A percentile compares a stretch with the other conserved stretches of the same genome.
These are phyloP conservation scores for Aix galericulata DNA, from an alignment of 2,113 vertebrate genomes.

Conservation along the genomic window DNA sequence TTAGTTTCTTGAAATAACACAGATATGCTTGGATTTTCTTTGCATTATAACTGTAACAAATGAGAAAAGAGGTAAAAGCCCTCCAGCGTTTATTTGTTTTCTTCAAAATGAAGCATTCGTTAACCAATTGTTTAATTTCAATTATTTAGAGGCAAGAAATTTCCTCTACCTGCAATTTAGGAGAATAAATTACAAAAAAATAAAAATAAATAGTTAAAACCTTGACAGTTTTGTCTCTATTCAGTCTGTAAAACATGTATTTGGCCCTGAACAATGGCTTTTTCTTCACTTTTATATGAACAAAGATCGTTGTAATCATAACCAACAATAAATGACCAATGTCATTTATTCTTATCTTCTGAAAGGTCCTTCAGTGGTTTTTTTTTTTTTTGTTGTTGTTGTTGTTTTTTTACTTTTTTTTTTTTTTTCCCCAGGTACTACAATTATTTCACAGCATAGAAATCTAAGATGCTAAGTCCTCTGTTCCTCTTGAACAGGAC, in stretches of 20 bases:
- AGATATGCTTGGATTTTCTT: neutral
- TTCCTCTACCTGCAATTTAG: neutral
- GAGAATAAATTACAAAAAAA: neutral
- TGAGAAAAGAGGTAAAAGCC: neutral
- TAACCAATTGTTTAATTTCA: neutral
- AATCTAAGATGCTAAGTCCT: neutral
- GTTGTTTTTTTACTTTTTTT: no score
- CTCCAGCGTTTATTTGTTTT: neutral
- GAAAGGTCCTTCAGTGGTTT: neutral
- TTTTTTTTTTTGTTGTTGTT: neutral
- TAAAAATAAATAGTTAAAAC: neutral
- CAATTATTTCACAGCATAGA: neutral
- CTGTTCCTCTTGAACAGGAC: neutral
- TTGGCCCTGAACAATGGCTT: neutral
- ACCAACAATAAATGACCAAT: neutral
- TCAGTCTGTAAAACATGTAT: neutral
- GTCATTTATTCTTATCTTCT: neutral
- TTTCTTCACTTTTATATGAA: neutral
- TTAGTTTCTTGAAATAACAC: neutral
- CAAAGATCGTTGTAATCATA: neutral
- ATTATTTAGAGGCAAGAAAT: neutral
- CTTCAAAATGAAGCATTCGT: neutral
- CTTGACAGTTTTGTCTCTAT: neutral
- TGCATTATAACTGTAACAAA: neutral
- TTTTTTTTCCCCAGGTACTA: neutral